phyloP scores from a whole-genome alignment of 2,888 invertebrate species.

The Noctua pronuba region DNA sequence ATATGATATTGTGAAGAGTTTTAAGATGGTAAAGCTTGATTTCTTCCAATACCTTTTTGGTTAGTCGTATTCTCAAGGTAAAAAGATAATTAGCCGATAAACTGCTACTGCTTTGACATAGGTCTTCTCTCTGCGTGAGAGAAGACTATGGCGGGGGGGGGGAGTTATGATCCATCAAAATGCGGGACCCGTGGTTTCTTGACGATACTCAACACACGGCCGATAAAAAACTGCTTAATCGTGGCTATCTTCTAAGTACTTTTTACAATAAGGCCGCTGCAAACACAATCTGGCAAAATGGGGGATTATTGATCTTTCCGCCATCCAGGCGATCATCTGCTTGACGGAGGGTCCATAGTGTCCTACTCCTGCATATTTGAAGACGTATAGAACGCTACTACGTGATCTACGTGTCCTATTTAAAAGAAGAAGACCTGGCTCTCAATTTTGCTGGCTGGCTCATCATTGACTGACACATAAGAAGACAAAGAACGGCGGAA shows the following conservation, averaged over 20 bases:
- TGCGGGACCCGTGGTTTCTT: too few species aligned
- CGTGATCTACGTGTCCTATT: background rate
- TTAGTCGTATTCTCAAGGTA: background rate
- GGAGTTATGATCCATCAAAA: too few species aligned
- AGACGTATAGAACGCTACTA: background rate
- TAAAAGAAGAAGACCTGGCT: background rate
- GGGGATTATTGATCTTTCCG: background rate
- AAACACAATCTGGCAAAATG: background rate
- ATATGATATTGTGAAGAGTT: background rate
- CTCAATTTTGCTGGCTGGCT: background rate
- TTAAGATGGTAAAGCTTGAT: background rate
- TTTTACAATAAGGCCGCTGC: background rate
- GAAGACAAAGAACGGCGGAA: background rate
- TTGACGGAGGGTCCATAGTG: background rate
- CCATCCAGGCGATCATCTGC: background rate
- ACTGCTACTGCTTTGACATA: background rate
- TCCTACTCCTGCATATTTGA: background rate
- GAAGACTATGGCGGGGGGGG: too few species aligned
- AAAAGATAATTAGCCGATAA: background rate
- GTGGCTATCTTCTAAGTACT: too few species aligned
- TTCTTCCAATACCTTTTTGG: background rate
- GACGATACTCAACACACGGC: too few species aligned
- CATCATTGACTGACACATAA: background rate
- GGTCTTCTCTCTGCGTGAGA: too few species aligned
- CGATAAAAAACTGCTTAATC: too few species aligned